Conservation (phyloP, 2,113 vertebrate species). For the Dasyprocta punctata region DNA sequence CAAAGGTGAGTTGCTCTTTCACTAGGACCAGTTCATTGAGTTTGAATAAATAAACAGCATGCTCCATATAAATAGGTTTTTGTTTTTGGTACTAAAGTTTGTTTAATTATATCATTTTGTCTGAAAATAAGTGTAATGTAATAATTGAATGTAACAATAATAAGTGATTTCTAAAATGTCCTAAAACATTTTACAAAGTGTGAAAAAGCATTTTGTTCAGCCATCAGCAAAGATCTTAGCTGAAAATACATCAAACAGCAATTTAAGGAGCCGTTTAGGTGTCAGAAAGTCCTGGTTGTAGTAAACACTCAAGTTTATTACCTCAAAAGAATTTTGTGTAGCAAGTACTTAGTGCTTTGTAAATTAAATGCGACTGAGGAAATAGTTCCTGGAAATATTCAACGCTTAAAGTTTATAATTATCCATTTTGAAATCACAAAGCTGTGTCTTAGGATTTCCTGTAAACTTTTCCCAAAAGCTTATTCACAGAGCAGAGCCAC, state of each 20-base stretch:
- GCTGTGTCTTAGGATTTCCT: neutral
- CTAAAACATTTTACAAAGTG: neutral
- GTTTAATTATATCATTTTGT: neutral
- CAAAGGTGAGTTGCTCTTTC: conserved; percentile 89
- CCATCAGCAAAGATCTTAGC: neutral
- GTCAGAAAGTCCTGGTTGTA: neutral
- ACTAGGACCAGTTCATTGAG: neutral
- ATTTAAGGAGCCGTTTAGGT: neutral
- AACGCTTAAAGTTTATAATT: neutral
- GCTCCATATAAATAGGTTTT: neutral
- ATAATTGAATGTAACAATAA: neutral
- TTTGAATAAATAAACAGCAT: neutral
- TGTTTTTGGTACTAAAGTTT: neutral
- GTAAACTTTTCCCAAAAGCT: neutral
- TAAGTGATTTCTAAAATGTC: conserved; percentile 25
- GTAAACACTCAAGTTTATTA: neutral
- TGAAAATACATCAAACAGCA: conserved; percentile 1
- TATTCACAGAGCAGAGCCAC: neutral
- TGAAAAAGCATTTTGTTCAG: neutral
- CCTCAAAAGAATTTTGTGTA: neutral
- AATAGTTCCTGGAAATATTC: neutral
- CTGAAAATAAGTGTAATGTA: conserved; percentile 11
- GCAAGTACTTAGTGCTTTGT: neutral
- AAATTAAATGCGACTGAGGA: neutral
- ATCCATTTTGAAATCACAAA: neutral